phyloP scores from a whole-genome alignment of 2,888 invertebrate genomes.

The Zaprionus lineosus region DNA sequence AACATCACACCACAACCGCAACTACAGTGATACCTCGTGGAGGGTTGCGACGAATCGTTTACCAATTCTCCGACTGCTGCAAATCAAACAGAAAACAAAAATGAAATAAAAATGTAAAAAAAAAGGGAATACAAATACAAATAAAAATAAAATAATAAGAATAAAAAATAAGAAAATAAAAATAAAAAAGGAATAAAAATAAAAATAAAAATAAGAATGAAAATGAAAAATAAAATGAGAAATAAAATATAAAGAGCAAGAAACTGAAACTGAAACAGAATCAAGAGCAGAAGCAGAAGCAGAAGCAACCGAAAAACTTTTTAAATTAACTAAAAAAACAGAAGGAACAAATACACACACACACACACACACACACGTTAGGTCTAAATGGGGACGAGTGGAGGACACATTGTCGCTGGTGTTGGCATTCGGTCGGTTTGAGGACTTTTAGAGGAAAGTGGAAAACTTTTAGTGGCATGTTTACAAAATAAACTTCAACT shows the following conservation, averaged over 20 bases:
- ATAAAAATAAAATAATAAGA: slow-evolving; percentile 28
- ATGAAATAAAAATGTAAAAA: slow-evolving; percentile 21
- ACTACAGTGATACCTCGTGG: slow-evolving; percentile 35
- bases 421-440: slow-evolving; percentile 73
- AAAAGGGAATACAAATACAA: slow-evolving; percentile 42
- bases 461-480: slow-evolving; percentile 78
- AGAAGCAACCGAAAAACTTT: slow-evolving; percentile 61
- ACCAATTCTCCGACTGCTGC: slow-evolving; percentile 76
- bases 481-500: slow-evolving; percentile 75
- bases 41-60: slow-evolving; percentile 71
- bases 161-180: slow-evolving; percentile 46
- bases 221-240: slow-evolving; percentile 22
- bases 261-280: slow-evolving; percentile 41
- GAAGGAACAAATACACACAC: slow-evolving; percentile 34
- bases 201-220: slow-evolving; percentile 3
- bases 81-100: slow-evolving; percentile 66
- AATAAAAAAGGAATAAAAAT: slow-evolving; percentile 50
- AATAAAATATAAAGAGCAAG: slow-evolving; percentile 33
- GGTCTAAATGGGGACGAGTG: slow-evolving; percentile 4
- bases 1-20: slow-evolving; percentile 43
- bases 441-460: slow-evolving; percentile 77
- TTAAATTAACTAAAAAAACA: slow-evolving; percentile 75
- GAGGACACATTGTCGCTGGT: slow-evolving; percentile 65
- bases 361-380: neutral
- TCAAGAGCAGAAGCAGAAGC: slow-evolving; percentile 23